phyloP scores from a whole-genome alignment of 2,797 vertebrate species.

The Mallotus villosus region DNA sequence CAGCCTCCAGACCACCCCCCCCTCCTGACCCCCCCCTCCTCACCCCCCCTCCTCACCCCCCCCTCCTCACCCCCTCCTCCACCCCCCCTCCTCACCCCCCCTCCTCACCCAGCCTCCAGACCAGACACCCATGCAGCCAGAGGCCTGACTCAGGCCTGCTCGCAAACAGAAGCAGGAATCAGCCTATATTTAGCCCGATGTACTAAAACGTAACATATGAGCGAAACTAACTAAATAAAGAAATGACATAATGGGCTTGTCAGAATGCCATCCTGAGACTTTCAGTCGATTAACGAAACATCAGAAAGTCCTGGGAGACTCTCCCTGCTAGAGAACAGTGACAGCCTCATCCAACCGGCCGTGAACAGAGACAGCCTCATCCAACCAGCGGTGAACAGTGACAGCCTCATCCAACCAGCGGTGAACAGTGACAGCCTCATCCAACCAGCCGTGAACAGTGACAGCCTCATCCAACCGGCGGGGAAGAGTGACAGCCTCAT shows the following conservation, averaged over 20 bases:
- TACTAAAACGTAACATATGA: slow-evolving; percentile 22
- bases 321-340: neutral
- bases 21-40: too few species aligned
- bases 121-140: slow-evolving; percentile 24
- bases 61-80: too few species aligned
- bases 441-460: too few species aligned
- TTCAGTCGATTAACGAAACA: slow-evolving; percentile 9
- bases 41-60: too few species aligned
- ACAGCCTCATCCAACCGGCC: too few species aligned
- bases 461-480: too few species aligned
- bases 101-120: slow-evolving; percentile 33
- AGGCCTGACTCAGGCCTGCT: slow-evolving; percentile 13
- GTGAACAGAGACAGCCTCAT: too few species aligned
- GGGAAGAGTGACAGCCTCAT: too few species aligned
- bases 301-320: neutral
- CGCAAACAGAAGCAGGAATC: slow-evolving; percentile 29
- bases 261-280: slow-evolving; percentile 41
- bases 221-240: slow-evolving; percentile 15
- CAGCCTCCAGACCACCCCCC: too few species aligned
- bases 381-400: too few species aligned
- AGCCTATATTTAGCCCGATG: slow-evolving; percentile 40
- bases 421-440: too few species aligned
- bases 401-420: too few species aligned
- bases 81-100: slow-evolving; percentile 15
- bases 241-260: neutral